A percentile compares a stretch with the other conserved stretches of the same genome.
Conservation (phyloP, 2,113 vertebrate genomes). For the Athene cunicularia region DNA sequence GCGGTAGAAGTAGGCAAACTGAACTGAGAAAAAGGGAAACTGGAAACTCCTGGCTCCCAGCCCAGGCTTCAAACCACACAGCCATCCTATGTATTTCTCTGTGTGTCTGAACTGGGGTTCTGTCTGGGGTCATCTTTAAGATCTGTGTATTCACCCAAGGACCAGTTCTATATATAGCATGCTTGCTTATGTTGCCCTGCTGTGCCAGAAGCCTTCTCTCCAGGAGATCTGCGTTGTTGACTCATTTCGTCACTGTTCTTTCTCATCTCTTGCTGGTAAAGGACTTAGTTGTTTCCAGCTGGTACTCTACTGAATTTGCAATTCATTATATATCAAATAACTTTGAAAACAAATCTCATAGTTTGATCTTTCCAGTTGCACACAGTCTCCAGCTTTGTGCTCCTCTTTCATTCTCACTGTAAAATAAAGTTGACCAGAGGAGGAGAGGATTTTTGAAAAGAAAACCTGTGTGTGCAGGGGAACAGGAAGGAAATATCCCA, state of each 20-base stretch:
- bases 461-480: neutral
- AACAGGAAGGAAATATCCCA: neutral
- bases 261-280: neutral
- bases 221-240: neutral
- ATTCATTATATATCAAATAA: neutral
- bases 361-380: neutral
- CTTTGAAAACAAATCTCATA: neutral
- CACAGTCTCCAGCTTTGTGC: neutral
- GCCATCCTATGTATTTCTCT: neutral
- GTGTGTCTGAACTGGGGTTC: neutral
- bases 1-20: neutral
- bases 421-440: neutral
- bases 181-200: constrained; percentile 21
- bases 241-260: neutral
- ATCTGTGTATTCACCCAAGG: neutral
- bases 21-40: neutral
- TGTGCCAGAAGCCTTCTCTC: neutral
- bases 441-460: neutral
- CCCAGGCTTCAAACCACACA: constrained; percentile 10
- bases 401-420: neutral
- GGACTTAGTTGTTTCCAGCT: neutral
- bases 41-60: neutral
- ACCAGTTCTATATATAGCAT: neutral
- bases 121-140: constrained; percentile 17
- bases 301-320: neutral